Evolutionary conservation across 2,888 invertebrate genomes (phyloP), one percentile per base, ranked within the genome.

Genomic region (Conomelus anceps): DNA sequence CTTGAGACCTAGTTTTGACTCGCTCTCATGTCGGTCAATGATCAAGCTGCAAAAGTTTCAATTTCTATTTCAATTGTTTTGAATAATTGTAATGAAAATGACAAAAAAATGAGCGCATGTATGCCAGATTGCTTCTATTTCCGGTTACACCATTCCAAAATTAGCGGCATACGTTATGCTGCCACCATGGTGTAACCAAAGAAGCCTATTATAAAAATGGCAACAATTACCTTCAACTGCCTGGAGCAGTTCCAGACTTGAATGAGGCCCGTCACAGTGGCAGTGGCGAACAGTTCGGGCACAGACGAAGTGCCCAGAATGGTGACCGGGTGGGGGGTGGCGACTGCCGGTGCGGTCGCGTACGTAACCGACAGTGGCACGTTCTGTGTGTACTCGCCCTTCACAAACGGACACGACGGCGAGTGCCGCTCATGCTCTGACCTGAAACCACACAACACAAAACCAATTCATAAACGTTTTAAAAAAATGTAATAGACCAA

Each of bases 341-440:
- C 93, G 20, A 95, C 93, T 0, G 97, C 97, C 87, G 97, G 97
- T 91, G 96, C 96, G 85, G 97, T 97, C 17, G 97, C 97, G 93
- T 96, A 96, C 85, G 97, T 97, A 34, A 97, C 96, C 88, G 97
- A 96, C 89, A 98, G 94, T 3, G 99, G 98, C 90, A 98, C 98
- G 93, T 99, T 99, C 93, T 98, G 98, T 17, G 98, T 98, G 92
- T 98, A 98, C 93, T 98, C 98, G 41, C 98, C 98, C 93, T 98
- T 96, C 0, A 99, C 98, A 93, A 98, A 98, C 0, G 98, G 98
- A 93, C 99, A 99, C 92, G 96, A 96, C 20, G 98, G 98, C 4
- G 98, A 98, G 93, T 99, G 98, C 3, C 98, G 95, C 93, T 98
- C 98, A 93, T 99, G 98, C 93, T 99, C 98, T 91, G 98, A 98